Base-by-base conservation (phyloP, 2,888 invertebrate species). In the Hedya salicella region DNA sequence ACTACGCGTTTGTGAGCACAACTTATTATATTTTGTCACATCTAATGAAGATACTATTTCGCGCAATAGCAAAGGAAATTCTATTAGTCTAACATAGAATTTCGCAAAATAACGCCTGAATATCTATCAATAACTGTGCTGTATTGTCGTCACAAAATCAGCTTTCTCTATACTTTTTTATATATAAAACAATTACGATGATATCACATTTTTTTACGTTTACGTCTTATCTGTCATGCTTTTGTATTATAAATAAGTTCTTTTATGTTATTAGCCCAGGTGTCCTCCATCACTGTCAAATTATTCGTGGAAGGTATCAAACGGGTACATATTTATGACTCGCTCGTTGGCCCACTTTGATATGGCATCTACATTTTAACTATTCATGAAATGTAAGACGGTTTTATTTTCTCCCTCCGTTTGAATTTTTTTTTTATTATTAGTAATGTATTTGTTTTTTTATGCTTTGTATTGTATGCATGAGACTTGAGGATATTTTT, bases 261-360 rank as follows among this genome's bases (percentile, higher is more conserved):
- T 36, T 36, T 36, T 44, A 11, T 19, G 0, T 11, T 17, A 17
- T 6, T 11, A 44, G 0, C 2, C 13, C 42, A 2, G 8, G 36
- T 16, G 36, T 13, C 44, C 44, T 62, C 62, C 39, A 54, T 62
- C 53, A 54, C 13, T 46, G 46, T 62, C 53, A 46, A 36, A 46
- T 48, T 36, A 54, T 46, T 21, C 61, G 50, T 17, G 14, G 14
- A 19, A 17, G 16, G n/a, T 52, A 62, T 42, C 42, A 54, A 54
- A 54, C 46, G 36, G 42, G n/a, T 42, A 48, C 32, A 62, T 62
- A 62, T 62, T 62, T 54, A 62, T 62, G 53, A 60, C 21, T 39
- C 16, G 48, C 30, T 42, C n/a, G 48, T 59, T 50, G 46, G 8
- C 50, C 61, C 32, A 19, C 19, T 50, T 61, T 42, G 42, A 52